Conservation (phyloP, 2,888 invertebrate genomes). For the Mythimna loreyi region DNA sequence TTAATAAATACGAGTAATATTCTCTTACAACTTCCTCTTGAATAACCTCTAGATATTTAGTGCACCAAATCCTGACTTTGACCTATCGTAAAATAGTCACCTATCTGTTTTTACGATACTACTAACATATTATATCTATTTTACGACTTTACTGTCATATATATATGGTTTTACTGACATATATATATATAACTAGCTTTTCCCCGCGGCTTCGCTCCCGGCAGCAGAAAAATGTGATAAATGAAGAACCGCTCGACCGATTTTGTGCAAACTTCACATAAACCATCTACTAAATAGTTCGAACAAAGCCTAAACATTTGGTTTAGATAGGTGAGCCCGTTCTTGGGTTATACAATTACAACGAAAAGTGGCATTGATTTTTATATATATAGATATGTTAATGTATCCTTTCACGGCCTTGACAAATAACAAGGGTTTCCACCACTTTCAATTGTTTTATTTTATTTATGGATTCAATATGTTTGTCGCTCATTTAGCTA, state of each 20-base stretch:
- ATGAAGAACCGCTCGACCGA: too few relatives aligned
- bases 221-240: too few relatives aligned
- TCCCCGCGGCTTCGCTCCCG: too few relatives aligned
- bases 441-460: conserved; percentile 8
- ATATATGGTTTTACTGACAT: too few relatives aligned
- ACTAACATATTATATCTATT: conserved; percentile 16
- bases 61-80: conserved; percentile 1
- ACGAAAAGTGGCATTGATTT: too few relatives aligned
- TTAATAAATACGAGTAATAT: neutral
- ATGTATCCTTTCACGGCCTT: conserved; percentile 9
- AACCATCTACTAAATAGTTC: too few relatives aligned
- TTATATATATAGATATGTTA: conserved; percentile 9
- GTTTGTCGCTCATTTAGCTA: neutral
- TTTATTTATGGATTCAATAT: conserved; percentile 4
- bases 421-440: conserved; percentile 21
- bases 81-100: conserved; percentile 31
- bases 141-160: conserved; percentile 1
- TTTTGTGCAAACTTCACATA: too few relatives aligned
- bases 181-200: too few relatives aligned
- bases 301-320: too few relatives aligned
- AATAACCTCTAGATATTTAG: neutral
- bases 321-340: too few relatives aligned
- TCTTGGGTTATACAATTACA: too few relatives aligned
- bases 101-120: conserved; percentile 17
- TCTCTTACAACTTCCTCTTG: neutral